Evolutionary conservation across 2,888 invertebrate species (phyloP).

Genomic region (Mythimna loreyi): DNA sequence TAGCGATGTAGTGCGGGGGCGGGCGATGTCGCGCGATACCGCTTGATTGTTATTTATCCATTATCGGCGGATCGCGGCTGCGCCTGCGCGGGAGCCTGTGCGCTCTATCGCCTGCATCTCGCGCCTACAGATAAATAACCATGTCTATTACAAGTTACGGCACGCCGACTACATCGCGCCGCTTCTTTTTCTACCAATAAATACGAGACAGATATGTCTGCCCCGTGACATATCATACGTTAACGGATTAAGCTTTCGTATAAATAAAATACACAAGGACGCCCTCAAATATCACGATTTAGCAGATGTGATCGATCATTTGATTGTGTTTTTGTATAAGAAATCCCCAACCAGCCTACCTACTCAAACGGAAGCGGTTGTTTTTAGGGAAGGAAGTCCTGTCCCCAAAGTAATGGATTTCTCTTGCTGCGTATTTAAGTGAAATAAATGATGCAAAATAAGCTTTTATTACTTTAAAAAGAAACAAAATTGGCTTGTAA

Average conservation of each 20-base stretch:
- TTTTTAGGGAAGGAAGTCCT: conserved; percentile 54
- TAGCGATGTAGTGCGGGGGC: conserved; percentile 60
- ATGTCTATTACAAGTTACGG: conserved; percentile 65
- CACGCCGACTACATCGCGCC: conserved; percentile 9
- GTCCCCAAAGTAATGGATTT: conserved; percentile 51
- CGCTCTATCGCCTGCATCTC: conserved; percentile 75
- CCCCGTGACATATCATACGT: conserved; percentile 19
- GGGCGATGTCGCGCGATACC: conserved; percentile 80
- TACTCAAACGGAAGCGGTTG: conserved; percentile 52
- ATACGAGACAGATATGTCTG: conserved; percentile 23
- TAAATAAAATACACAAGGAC: conserved; percentile 26
- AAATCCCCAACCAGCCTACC: conserved; percentile 31
- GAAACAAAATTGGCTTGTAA: conserved; percentile 13
- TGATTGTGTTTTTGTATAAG: conserved; percentile 44
- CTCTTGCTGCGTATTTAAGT: conserved; percentile 43
- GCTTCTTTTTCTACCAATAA: conserved; percentile 39
- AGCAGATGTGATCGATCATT: conserved; percentile 54
- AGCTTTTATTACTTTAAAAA: conserved; percentile 21
- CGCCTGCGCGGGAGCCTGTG: conserved; percentile 77
- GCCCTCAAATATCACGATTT: conserved; percentile 19
- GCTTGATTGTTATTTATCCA: conserved; percentile 84
- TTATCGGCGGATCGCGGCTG: conserved; percentile 79
- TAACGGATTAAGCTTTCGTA: conserved; percentile 36
- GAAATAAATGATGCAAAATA: conserved; percentile 33
- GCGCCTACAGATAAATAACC: conserved; percentile 75